These are phyloP conservation scores for Heloderma charlesbogerti DNA, from an alignment of 2,113 vertebrate genomes.

Conservation along the genomic window DNA sequence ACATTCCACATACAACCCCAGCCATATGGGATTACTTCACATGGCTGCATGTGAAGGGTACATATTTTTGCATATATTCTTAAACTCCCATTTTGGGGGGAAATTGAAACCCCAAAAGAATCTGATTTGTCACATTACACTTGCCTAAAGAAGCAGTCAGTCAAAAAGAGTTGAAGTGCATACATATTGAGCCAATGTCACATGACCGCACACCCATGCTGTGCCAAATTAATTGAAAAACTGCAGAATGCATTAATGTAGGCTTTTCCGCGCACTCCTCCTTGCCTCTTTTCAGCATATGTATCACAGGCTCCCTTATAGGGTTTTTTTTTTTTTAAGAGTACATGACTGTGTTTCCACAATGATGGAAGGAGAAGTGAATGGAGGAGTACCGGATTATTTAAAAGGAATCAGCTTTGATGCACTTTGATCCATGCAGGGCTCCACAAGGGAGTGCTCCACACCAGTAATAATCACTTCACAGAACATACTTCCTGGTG, in stretches of 20 bases:
- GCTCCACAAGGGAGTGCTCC: too few species aligned
- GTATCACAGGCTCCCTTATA: neutral
- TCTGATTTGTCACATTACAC: conserved; percentile 23
- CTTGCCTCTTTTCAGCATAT: neutral
- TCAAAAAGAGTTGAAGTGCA: conserved; percentile 6
- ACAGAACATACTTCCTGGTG: too few species aligned
- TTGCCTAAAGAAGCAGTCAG: conserved; percentile 1
- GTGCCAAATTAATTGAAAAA: conserved; percentile 29
- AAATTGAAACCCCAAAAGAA: neutral
- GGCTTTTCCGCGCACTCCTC: neutral
- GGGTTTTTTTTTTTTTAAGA: conserved; percentile 41
- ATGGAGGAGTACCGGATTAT: too few species aligned
- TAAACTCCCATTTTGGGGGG: conserved; percentile 18
- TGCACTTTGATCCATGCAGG: too few species aligned
- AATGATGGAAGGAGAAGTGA: too few species aligned
- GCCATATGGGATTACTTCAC: too few species aligned
- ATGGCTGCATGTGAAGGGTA: neutral
- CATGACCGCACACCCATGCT: neutral
- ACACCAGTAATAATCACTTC: too few species aligned
- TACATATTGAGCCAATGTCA: neutral
- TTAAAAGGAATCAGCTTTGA: too few species aligned
- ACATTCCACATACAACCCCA: too few species aligned
- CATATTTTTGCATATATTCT: neutral
- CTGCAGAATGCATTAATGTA: neutral
- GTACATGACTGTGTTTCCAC: neutral